Evolutionary conservation across 2,888 invertebrate genomes (phyloP), one percentile per base, ranked within the genome.

Genomic region (Geotrupes spiniger): DNA sequence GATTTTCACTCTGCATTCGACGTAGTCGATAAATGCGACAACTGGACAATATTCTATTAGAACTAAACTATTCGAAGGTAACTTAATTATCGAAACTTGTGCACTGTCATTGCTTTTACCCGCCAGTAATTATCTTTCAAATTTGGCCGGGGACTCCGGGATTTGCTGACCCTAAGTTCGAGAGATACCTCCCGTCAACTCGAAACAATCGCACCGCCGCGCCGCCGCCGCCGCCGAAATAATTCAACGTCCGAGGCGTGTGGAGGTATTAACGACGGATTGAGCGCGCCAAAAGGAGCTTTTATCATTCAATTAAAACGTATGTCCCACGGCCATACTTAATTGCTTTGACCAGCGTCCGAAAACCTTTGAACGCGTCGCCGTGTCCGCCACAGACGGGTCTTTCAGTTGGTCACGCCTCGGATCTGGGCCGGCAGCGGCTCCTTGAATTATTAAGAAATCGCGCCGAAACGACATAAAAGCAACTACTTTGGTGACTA

Each of bases 71-170:
- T 57, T 45, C 47, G 46, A 55, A 59, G 68, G 66, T 71, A 71
- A 70, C 69, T 65, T 60, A 68, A 70, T 70, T 71, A 70, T 65
- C 63, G 64, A 57, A 63, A 63, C 65, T 53, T 64, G 66, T 65
- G 67, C 64, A 60, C 64, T 63, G 62, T 64, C 68, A 61, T 63
- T 64, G 64, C 66, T 62, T 62, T 66, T 64, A 66, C 66, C 69
- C 64, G 60, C 62, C 63, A 62, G 68, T 70, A 71, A 71, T 71
- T 71, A 71, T 71, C 69, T 71, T 69, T 68, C 66, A 70, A 71
- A 71, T 72, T 71, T 65, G 71, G 63, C 66, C 60, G 58, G 71
- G 72, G 71, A 70, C 62, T 64, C 62, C 53, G 71, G 71, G 71
- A 71, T 51, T 59, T 51, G 56, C 53, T 58, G 63, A 61, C 63